Evolutionary conservation across 2,113 vertebrate genomes (phyloP).

Genomic region (pig (Sus scrofa)): T2T-Sscrofa CM000815.6:120598001-120598500

Average conservation of each 20-base stretch:
- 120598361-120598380: neutral
- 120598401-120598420: neutral
- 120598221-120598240: neutral
- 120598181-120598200: neutral
- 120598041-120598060: conserved; percentile 84
- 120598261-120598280: neutral
- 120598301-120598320: neutral
- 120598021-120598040: conserved; percentile 86
- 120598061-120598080: conserved; percentile 80
- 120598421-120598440: neutral
- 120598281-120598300: neutral
- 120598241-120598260: neutral
- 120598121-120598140: neutral
- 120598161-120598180: neutral
- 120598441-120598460: neutral
- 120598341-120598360: neutral
- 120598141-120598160: neutral
- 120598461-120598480: neutral
- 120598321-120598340: neutral
- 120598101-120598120: neutral
- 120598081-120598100: conserved; percentile 70
- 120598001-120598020: conserved; percentile 84
- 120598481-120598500: neutral
- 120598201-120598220: neutral
- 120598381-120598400: neutral